These are phyloP conservation scores for Cherax quadricarinatus DNA, from an alignment of 1,140 invertebrate genomes.

Conservation along the genomic window DNA sequence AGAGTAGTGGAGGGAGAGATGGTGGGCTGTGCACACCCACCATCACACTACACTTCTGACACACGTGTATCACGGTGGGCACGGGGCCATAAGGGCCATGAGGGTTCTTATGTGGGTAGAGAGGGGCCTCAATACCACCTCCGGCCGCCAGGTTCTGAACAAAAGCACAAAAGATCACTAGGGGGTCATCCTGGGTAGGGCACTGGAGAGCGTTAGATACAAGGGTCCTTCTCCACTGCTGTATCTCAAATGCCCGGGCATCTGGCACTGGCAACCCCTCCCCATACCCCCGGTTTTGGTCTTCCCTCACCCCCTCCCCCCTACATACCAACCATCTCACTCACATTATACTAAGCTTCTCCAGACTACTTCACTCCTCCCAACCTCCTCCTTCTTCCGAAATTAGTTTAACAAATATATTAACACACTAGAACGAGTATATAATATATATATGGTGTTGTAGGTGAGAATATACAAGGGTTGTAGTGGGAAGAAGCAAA, in stretches of 20 bases:
- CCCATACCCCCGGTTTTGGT: slow-evolving; percentile 31
- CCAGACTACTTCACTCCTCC: background rate
- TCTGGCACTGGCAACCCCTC: slow-evolving; percentile 55
- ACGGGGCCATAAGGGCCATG: background rate
- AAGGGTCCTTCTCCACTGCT: slow-evolving; percentile 34
- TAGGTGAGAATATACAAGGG: too few species aligned
- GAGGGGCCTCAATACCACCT: too few species aligned
- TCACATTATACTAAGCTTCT: slow-evolving; percentile 20
- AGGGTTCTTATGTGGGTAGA: background rate
- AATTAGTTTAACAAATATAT: too few species aligned
- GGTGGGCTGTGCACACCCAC: background rate
- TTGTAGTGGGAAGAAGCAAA: too few species aligned
- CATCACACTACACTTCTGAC: background rate
- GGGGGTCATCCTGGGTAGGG: background rate
- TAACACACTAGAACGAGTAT: too few species aligned
- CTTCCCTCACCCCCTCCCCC: slow-evolving; percentile 16
- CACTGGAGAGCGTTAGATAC: background rate
- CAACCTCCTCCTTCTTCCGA: background rate
- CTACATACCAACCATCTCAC: slow-evolving; percentile 8
- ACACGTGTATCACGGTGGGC: background rate
- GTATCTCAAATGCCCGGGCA: slow-evolving; percentile 53
- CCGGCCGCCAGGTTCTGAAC: too few species aligned
- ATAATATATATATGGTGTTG: too few species aligned
- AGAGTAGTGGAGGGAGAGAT: slow-evolving; percentile 6
- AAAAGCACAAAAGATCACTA: background rate